Evolutionary conservation across 2,797 vertebrate species (phyloP), one percentile per base, ranked within the genome.

Genomic region (Leucoraja ocellata): DNA sequence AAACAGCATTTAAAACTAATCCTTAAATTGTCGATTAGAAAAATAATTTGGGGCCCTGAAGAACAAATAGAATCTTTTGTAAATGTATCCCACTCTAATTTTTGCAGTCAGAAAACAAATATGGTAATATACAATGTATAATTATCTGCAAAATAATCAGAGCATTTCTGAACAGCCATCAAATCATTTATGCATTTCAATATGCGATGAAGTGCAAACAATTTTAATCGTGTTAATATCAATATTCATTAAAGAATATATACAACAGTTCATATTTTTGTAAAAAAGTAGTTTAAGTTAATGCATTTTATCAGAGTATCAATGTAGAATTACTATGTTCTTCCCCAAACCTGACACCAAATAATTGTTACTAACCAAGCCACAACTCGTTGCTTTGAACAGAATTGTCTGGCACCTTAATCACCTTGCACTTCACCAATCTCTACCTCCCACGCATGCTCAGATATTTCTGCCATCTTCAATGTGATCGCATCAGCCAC

Each of bases 121-220:
- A 80, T 54, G 3, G 46, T 54, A 54, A 54, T 54, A 54, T 78
- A 18, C 32, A 79, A 79, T 3, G 77, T 79, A 39, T n/a, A 79
- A 79, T 39, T 79, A 36, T 79, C 77, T 36, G 36, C 77, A 79
- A 79, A 79, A 79, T 79, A 79, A 28, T 84, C 80, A 83, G 81
- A 58, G 25, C 11, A 36, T 36, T 36, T 14, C 61, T 61, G 46
- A 61, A 84, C 81, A 84, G 46, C 81, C 25, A 11, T 36, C 77
- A 79, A 79, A 0, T 73, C 36, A 32, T 14, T 25, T 11, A 80
- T 80, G 78, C 11, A 39, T 80, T 80, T 1, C 61, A 8, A 28
- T 58, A 46, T 83, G 39, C 39, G 39, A 83, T 58, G 25, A 7
- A 58, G 46, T 83, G 9, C 46, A 58, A 13, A 39, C 21, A 80